Percentiles rank a stretch among this genome's conserved stretches.
Evolutionary conservation across 2,113 vertebrate species (phyloP).

Genomic region (Paratilapia polleni): DNA sequence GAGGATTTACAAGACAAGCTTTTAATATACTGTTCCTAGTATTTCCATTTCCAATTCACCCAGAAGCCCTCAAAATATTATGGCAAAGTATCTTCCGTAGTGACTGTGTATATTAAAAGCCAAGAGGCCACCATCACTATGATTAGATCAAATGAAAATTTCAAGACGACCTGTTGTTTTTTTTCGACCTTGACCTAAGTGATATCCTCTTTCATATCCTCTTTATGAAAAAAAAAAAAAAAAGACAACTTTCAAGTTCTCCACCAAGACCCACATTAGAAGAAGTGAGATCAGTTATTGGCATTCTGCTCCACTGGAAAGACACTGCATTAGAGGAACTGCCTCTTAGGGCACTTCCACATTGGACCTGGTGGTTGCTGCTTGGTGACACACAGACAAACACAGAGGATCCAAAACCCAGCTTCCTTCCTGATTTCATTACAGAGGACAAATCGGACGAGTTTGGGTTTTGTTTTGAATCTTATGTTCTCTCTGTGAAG

Average conservation of each 20-base stretch:
- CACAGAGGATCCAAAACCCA: not conserved
- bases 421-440: not conserved
- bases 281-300: conserved; percentile 24
- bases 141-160: not conserved
- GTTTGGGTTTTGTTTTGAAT: not conserved
- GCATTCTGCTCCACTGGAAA: not conserved
- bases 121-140: not conserved
- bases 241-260: not conserved
- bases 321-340: not conserved
- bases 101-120: not conserved
- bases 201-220: conserved; percentile 41
- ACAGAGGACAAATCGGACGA: not conserved
- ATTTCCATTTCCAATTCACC: not conserved
- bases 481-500: not conserved
- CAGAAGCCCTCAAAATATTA: not conserved
- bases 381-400: conserved; percentile 2
- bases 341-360: conserved; percentile 17
- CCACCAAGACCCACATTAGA: not conserved
- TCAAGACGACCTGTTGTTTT: not conserved
- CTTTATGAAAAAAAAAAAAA: not conserved
- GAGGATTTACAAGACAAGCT: not conserved
- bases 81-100: not conserved
- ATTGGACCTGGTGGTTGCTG: not conserved
- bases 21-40: accelerated
- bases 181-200: not conserved